Base-by-base conservation (phyloP, 2,888 invertebrate species). In the Beris chalybata region DNA sequence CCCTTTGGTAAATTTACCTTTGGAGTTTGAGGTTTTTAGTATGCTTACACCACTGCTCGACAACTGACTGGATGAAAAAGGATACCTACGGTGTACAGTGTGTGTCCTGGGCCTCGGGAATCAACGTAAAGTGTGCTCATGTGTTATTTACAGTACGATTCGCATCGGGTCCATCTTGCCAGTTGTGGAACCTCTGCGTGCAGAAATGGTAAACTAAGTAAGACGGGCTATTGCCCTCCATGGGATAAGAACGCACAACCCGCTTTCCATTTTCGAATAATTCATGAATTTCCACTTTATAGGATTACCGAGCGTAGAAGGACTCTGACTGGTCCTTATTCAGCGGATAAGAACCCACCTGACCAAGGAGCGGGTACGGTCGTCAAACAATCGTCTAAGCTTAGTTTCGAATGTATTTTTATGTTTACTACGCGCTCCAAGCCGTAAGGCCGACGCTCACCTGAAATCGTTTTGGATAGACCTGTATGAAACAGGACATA, bases 221-320 rank as follows among this genome's bases (percentile, higher is more conserved):
- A 15, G 38, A 43, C 12, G 22, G 61, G 61, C 50, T 61, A 61
- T 61, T 61, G 61, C 50, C 50, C 61, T 61, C 52, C 15, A 13
- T 12, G 15, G 61, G 32, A n/a, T 61, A 31, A 7, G 22, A 22
- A 59, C 30, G 31, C 52, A 30, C 47, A 50, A 61, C 15, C 29
- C 12, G 38, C 52, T 61, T 52, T 38, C 43, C 30, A n/a, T 56
- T 43, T n/a, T n/a, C 30, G 55, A 38, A 38, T 56, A 38, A 56
- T 56, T 56, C 38, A 56, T 38, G 55, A 56, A 13, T 22, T 13
- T 43, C 15, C 11, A 13, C 13, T 56, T 56, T 56, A 15, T 32
- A 52, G 5, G 52, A 15, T 52, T 22, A 22, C 22, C 5, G 52
- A 22, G 52, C 48, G 5, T 6, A 48, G 48, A 48, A 48, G 15